Percentiles rank a stretch among this genome's conserved stretches.
These are phyloP conservation scores for Tokudaia tokunoshimensis DNA, from an alignment of 2,797 vertebrate species.

Conservation along the genomic window DNA sequence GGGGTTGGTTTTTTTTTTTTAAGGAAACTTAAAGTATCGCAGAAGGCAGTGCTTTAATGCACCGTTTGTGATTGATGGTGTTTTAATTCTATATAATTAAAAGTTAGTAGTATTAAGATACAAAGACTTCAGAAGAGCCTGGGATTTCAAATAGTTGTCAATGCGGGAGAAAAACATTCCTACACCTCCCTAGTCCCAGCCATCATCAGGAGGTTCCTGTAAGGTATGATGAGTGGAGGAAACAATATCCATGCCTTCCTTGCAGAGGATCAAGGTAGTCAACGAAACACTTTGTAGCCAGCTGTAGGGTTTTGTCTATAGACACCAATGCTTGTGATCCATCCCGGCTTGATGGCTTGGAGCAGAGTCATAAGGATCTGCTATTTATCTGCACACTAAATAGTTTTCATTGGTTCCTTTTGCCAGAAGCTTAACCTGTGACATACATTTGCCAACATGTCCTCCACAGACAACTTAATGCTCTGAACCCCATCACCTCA, in stretches of 20 bases:
- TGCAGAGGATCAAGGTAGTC: neutral
- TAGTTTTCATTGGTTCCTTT: neutral
- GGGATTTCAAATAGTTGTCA: neutral
- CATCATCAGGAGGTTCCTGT: neutral
- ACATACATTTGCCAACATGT: neutral
- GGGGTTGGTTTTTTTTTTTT: neutral
- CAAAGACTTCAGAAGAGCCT: neutral
- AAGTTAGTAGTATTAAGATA: neutral
- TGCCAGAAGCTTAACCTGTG: neutral
- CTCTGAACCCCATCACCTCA: neutral
- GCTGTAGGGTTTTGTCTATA: neutral
- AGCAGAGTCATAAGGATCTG: neutral
- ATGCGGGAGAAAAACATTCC: neutral
- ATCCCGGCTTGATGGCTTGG: neutral
- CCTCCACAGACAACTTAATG: neutral
- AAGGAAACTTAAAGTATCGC: neutral
- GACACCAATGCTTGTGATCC: neutral
- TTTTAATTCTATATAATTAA: neutral
- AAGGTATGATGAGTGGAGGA: neutral
- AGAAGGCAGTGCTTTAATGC: neutral
- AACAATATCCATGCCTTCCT: neutral
- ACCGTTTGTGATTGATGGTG: neutral
- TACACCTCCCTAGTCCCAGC: neutral
- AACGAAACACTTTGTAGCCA: neutral
- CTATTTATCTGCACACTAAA: neutral